Evolutionary conservation across 1,140 invertebrate genomes (phyloP).

Genomic region (Philaenus spumarius): DNA sequence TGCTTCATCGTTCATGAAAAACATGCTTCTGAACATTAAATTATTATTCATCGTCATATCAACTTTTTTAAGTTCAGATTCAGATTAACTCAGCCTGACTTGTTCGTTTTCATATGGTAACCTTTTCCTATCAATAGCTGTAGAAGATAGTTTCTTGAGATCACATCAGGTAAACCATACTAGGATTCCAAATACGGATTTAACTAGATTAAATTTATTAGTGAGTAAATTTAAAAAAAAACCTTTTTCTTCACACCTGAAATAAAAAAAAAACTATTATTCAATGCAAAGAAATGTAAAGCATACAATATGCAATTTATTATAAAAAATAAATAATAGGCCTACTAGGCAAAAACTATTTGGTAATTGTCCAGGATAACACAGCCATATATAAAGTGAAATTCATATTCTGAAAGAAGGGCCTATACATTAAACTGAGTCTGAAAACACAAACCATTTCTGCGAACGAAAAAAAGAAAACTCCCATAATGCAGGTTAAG

Average conservation of each 20-base stretch:
- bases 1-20: slow-evolving; percentile 35
- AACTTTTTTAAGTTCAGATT: not conserved
- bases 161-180: not conserved
- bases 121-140: not conserved
- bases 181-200: slow-evolving; percentile 20
- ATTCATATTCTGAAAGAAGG: too few species aligned
- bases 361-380: too few species aligned
- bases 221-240: slow-evolving; percentile 26
- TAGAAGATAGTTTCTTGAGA: not conserved
- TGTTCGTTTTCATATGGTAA: not conserved
- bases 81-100: not conserved
- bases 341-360: too few species aligned
- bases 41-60: slow-evolving; percentile 26
- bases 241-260: slow-evolving; percentile 28
- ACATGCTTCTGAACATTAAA: slow-evolving; percentile 34
- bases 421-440: too few species aligned
- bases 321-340: too few species aligned
- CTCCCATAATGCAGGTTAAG: too few species aligned
- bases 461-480: too few species aligned
- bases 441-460: too few species aligned
- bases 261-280: slow-evolving; percentile 11
- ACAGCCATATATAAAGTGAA: too few species aligned
- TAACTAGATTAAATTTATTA: slow-evolving; percentile 27
- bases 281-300: too few species aligned
- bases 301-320: too few species aligned